phyloP scores from a whole-genome alignment of 1,140 invertebrate species.

The Sipha flava region DNA sequence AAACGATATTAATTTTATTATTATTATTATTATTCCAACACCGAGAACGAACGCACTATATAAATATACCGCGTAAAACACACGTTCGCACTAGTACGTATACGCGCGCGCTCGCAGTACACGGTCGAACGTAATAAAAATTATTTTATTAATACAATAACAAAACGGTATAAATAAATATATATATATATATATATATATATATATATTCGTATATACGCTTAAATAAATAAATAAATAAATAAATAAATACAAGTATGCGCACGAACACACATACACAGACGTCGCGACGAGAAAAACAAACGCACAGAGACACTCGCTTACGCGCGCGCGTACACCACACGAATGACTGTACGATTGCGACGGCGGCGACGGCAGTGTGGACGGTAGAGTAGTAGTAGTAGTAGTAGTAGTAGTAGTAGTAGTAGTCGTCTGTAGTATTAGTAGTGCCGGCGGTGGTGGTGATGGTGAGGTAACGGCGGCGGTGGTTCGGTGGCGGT shows the following conservation, averaged over 20 bases:
- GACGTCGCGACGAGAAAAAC: not conserved
- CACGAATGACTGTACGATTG: not conserved
- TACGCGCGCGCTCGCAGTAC: not conserved
- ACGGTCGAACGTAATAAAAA: no score
- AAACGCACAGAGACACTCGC: no score
- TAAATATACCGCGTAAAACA: no score
- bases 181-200: not conserved
- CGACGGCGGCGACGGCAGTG: not conserved
- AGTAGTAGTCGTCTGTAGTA: no score
- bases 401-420: not conserved
- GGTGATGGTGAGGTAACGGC: not conserved
- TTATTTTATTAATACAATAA: no score
- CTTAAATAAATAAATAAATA: not conserved
- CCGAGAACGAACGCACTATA: no score
- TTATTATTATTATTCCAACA: no score
- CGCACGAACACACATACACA: not conserved
- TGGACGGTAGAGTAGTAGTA: not conserved
- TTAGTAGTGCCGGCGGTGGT: not conserved
- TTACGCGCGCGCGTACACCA: not conserved
- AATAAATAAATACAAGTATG: not conserved
- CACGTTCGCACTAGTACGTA: no score
- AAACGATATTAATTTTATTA: no score
- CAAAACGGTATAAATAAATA: not conserved
- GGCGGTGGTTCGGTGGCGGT: not conserved
- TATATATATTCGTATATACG: not conserved